A percentile compares a stretch with the other conserved stretches of the same genome.
Evolutionary conservation across 2,888 invertebrate species (phyloP).

Genomic region (Dione vanillae): DNA sequence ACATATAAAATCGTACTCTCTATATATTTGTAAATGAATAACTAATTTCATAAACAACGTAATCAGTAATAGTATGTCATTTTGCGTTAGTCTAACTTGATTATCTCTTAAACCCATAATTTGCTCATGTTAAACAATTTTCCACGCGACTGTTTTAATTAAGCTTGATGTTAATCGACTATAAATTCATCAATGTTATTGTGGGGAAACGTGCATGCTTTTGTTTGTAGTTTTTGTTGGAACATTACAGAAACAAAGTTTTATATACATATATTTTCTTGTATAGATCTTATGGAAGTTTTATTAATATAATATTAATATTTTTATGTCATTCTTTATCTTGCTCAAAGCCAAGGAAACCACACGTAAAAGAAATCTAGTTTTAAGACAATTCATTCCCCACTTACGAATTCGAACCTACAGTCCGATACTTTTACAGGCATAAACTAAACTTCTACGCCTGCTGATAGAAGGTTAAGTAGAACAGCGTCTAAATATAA

Average conservation of each 20-base stretch:
- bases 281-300: too few species aligned
- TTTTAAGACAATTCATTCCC: not conserved
- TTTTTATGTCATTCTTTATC: not conserved
- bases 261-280: too few species aligned
- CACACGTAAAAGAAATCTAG: not conserved
- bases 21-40: not conserved
- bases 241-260: not conserved
- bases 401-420: too few species aligned
- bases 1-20: too few species aligned
- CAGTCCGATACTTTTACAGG: too few species aligned
- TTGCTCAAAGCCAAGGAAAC: not conserved
- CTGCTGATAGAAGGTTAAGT: too few species aligned
- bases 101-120: constrained; percentile 16
- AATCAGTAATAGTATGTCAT: not conserved
- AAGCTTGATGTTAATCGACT: constrained; percentile 20
- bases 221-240: constrained; percentile 9
- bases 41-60: not conserved
- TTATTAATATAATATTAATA: not conserved
- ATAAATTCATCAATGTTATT: constrained; percentile 20
- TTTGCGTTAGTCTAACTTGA: constrained; percentile 11
- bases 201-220: constrained; percentile 5
- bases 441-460: too few species aligned
- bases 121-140: constrained; percentile 16
- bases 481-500: too few species aligned
- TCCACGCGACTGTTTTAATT: constrained; percentile 18